Base-by-base conservation (phyloP, 2,888 invertebrate species). In the Nomada flava region DNA sequence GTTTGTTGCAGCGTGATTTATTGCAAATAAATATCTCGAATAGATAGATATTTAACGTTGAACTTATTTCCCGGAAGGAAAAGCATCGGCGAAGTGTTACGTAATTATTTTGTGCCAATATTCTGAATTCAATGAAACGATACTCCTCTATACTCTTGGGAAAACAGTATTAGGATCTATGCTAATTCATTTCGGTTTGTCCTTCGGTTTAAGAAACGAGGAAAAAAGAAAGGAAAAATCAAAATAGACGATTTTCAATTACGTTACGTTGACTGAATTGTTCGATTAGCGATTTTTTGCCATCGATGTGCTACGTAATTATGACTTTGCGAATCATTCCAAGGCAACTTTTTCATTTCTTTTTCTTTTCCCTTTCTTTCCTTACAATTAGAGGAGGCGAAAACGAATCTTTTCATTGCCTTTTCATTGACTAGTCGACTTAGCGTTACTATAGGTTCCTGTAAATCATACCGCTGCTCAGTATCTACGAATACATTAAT, bases 381-480 rank as follows among this genome's bases (percentile, higher is more conserved):
- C 9, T 59, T 15, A 26, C 26, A 18, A 59, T 59, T 9, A 60
- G 47, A 50, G 50, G 29, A 59, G 44, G 26, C 44, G 26, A 70
- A 44, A 55, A 73, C 18, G 23, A 59, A 62, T 80, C 72, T 52
- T 23, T 84, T 84, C 83, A 83, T 86, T 84, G 73, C 78, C 75
- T 52, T 26, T 84, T 84, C 83, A 83, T 87, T 84, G 73, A 87
- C 88, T 91, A 91, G 89, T 90, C 89, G 81, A 86, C 83, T 83
- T 90, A 91, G 87, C 89, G 83, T 89, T 76, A 18, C n/a, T 55
- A 18, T 55, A 23, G 87, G 90, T 91, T 90, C 89, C 90, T 91
- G 90, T 90, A 89, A 88, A 89, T 89, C 86, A 82, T 86, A 83
- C 84, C 87, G 85, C 87, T 88, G 84, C 86, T 88, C 89, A 86